Evolutionary conservation across 2,797 vertebrate genomes (phyloP).

Genomic region (Novumbra hubbsi): DNA sequence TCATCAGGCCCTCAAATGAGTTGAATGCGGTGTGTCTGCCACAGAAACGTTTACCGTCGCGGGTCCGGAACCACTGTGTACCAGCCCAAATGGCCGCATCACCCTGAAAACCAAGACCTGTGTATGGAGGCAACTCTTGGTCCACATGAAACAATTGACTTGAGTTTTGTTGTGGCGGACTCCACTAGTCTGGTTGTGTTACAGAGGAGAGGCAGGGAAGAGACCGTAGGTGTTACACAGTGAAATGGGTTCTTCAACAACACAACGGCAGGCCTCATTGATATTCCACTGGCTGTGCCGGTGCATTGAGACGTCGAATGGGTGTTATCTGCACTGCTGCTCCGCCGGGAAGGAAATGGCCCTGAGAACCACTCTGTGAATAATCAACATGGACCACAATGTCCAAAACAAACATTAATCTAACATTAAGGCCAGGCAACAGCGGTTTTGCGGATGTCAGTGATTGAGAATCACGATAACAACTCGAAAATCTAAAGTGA

Average conservation of each 20-base stretch:
- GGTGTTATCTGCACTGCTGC: slow-evolving; percentile 16
- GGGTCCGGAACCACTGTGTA: no score
- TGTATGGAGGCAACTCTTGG: no score
- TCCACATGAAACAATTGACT: no score
- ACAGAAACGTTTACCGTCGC: no score
- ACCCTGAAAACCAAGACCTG: no score
- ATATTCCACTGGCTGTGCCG: slow-evolving; percentile 57
- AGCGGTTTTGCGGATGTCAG: slow-evolving; percentile 42
- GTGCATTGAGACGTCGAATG: slow-evolving; percentile 41
- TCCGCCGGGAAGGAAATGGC: slow-evolving; percentile 21
- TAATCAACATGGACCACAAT: not conserved
- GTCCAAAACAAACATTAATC: slow-evolving; percentile 44
- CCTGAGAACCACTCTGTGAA: slow-evolving; percentile 47
- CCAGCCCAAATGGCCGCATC: no score
- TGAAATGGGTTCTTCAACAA: slow-evolving; percentile 57
- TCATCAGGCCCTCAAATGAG: no score
- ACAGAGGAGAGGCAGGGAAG: not conserved
- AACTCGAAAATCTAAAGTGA: slow-evolving; percentile 22
- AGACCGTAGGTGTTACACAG: slow-evolving; percentile 27
- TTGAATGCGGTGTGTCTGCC: no score
- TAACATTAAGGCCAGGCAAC: slow-evolving; percentile 48
- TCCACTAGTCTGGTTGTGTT: no score
- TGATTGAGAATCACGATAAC: slow-evolving; percentile 38
- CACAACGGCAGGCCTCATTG: slow-evolving; percentile 55
- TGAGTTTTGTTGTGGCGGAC: no score